Evolutionary conservation across 2,113 vertebrate species (phyloP).

Genomic region (Myotis yumanensis): DNA sequence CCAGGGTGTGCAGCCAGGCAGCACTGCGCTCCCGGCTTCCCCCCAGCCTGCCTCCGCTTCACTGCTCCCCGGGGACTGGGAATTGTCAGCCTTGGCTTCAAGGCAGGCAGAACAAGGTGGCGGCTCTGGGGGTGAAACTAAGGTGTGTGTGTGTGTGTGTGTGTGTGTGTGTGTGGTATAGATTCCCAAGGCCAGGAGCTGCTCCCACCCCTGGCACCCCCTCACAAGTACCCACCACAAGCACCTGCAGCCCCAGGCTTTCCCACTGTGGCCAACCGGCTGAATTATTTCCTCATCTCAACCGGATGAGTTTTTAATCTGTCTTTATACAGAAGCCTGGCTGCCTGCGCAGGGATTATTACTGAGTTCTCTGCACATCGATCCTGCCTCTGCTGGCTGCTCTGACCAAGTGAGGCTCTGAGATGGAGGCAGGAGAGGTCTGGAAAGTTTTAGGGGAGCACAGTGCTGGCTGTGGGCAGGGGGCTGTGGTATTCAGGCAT

Average conservation of each 20-base stretch:
- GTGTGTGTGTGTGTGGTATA: neutral
- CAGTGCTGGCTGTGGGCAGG: neutral
- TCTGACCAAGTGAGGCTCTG: conserved; percentile 50
- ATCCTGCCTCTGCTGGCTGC: conserved; percentile 56
- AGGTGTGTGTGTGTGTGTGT: neutral
- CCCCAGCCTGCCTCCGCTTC: conserved; percentile 36
- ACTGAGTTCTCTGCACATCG: conserved; percentile 57
- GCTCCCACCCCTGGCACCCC: neutral
- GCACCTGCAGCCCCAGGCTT: conserved; percentile 43
- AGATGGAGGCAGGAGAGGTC: neutral
- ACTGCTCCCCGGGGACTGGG: conserved; percentile 34
- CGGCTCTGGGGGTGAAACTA: conserved; percentile 23
- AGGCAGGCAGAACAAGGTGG: conserved; percentile 57
- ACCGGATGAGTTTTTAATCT: conserved; percentile 74
- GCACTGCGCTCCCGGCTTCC: neutral
- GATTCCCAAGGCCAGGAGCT: neutral
- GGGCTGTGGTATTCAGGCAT: neutral
- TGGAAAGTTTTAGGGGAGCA: conserved; percentile 11
- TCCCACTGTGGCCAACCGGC: conserved; percentile 44
- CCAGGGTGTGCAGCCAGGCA: conserved; percentile 48
- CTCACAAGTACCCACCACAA: neutral
- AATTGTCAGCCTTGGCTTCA: conserved; percentile 68
- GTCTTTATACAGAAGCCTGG: conserved; percentile 69
- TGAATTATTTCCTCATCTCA: conserved; percentile 71
- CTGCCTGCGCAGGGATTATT: conserved; percentile 49